phyloP scores from a whole-genome alignment of 1,140 invertebrate genomes.

The Zaprionus taronus region DNA sequence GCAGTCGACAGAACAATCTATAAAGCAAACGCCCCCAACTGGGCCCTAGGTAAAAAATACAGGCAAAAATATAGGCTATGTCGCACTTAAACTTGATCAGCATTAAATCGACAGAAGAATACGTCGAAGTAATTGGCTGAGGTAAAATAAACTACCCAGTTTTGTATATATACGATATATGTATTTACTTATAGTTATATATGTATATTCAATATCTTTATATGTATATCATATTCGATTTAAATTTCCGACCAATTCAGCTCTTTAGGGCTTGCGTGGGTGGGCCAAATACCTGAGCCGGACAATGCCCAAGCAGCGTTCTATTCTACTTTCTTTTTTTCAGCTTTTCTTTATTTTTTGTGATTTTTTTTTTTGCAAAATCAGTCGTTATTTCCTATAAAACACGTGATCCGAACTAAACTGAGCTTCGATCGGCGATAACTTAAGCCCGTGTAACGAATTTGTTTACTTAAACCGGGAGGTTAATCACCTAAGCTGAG shows the following conservation, averaged over 20 bases:
- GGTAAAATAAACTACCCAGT: neutral
- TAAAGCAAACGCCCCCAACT: slow-evolving; percentile 2
- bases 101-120: neutral
- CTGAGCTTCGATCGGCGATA: neutral
- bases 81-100: neutral
- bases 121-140: neutral
- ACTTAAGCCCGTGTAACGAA: slow-evolving; percentile 1
- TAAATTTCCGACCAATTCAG: slow-evolving; percentile 10
- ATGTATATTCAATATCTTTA: neutral
- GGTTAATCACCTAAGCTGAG: neutral
- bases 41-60: neutral
- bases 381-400: slow-evolving; percentile 5
- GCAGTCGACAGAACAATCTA: neutral
- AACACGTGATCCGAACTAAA: neutral
- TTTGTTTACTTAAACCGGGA: neutral
- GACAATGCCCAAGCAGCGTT: slow-evolving; percentile 1
- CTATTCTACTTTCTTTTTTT: slow-evolving; percentile 17
- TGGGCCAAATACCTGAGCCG: slow-evolving; percentile 3
- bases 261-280: slow-evolving; percentile 19
- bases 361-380: slow-evolving; percentile 10
- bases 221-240: neutral
- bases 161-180: neutral
- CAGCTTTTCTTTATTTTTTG: neutral
- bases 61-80: neutral
- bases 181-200: neutral